Evolutionary conservation across 2,113 vertebrate genomes (phyloP).

Genomic region (Lepidiolamprologus cunningtoni): DNA sequence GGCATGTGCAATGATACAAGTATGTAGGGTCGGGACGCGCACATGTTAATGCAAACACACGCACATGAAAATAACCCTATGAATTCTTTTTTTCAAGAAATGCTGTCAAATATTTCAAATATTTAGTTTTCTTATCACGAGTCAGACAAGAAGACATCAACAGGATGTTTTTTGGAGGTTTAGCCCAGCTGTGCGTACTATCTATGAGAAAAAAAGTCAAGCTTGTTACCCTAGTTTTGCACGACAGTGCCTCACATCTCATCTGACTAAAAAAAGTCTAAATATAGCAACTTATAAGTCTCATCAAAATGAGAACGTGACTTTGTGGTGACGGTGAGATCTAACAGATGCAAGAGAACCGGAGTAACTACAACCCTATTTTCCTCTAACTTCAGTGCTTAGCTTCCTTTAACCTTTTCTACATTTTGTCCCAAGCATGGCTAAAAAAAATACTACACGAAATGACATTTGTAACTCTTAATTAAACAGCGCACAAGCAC

Average conservation of each 20-base stretch:
- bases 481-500: not conserved
- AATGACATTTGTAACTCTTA: not conserved
- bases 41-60: not conserved
- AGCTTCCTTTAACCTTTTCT: not conserved
- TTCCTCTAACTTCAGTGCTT: not conserved
- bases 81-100: not conserved
- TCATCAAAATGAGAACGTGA: fast-evolving
- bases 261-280: not conserved
- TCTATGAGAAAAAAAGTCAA: fast-evolving
- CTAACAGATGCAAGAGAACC: not conserved
- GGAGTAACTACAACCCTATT: not conserved
- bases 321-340: fast-evolving
- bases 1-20: slow-evolving; percentile 2
- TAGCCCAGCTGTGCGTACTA: not conserved
- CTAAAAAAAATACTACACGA: fast-evolving
- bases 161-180: not conserved
- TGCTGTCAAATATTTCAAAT: not conserved
- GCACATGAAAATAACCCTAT: not conserved
- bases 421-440: not conserved
- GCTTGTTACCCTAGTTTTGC: not conserved
- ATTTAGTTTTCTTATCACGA: not conserved
- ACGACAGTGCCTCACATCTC: not conserved
- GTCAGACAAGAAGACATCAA: not conserved
- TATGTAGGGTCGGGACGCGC: not conserved
- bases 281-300: not conserved